These are phyloP conservation scores for Oryctes rhinoceros DNA, from an alignment of 1,140 invertebrate species.

Conservation along the genomic window DNA sequence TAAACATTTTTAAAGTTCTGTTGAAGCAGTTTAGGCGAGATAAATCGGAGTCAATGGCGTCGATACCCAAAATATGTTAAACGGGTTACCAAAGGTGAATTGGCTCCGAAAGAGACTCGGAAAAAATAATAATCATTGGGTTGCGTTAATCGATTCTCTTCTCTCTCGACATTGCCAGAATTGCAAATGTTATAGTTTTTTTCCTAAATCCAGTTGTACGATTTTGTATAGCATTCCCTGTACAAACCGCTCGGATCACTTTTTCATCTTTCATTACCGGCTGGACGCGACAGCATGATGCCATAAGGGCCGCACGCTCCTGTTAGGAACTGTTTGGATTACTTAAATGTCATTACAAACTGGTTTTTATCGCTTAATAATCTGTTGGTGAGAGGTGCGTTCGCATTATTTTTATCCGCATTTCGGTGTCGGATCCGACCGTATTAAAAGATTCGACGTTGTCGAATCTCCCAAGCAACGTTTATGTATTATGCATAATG, in stretches of 20 bases:
- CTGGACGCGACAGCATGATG: neutral
- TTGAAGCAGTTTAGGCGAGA: too few species aligned
- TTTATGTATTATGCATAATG: conserved; percentile 18
- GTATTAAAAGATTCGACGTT: conserved; percentile 26
- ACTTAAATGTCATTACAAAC: conserved; percentile 37
- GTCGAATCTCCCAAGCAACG: neutral
- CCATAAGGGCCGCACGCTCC: neutral
- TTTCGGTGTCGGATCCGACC: conserved; percentile 9
- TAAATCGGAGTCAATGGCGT: too few species aligned
- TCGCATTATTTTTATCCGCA: conserved; percentile 36
- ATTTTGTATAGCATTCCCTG: too few species aligned
- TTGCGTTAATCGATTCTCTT: too few species aligned
- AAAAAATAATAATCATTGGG: too few species aligned
- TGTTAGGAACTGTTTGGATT: conserved; percentile 37
- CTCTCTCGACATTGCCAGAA: too few species aligned
- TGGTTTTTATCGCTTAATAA: conserved; percentile 37
- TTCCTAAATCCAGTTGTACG: too few species aligned
- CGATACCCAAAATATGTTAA: too few species aligned
- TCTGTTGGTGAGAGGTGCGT: conserved; percentile 29
- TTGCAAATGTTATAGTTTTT: too few species aligned
- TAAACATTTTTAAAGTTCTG: too few species aligned
- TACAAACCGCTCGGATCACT: neutral
- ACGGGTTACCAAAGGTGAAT: too few species aligned
- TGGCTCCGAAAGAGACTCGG: too few species aligned
- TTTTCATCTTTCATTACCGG: neutral